A percentile compares a stretch with the other conserved stretches of the same genome.
Conservation (phyloP, 2,888 invertebrate species). For the Amitus sp. region DNA sequence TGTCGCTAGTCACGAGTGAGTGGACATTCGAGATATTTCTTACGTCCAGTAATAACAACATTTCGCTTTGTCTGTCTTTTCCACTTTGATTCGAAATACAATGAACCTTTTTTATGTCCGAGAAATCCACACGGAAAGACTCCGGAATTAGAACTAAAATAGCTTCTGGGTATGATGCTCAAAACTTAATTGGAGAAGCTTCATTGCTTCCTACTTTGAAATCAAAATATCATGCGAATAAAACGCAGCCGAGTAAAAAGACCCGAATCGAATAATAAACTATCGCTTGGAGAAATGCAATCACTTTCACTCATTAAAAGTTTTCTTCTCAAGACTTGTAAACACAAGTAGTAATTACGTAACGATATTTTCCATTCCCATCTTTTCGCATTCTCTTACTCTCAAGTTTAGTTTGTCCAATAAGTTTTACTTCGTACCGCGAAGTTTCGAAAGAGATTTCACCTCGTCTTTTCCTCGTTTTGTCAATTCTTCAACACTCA, state of each 20-base stretch:
- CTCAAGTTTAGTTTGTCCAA: slow-evolving; percentile 16
- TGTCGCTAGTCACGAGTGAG: slow-evolving; percentile 23
- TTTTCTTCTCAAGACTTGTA: slow-evolving; percentile 21
- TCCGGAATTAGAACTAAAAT: too few relatives aligned
- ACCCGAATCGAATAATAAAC: slow-evolving; percentile 4
- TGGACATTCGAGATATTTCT: slow-evolving; percentile 21
- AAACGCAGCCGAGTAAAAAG: not conserved
- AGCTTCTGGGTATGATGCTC: too few relatives aligned
- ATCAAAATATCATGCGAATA: too few relatives aligned
- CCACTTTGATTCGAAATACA: too few relatives aligned
- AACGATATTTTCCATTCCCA: slow-evolving; percentile 35
- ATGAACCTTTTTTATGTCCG: too few relatives aligned
- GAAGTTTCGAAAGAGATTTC: slow-evolving; percentile 33
- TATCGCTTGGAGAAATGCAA: not conserved
- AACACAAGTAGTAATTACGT: slow-evolving; percentile 32
- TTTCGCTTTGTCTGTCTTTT: too few relatives aligned
- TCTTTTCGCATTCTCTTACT: slow-evolving; percentile 24
- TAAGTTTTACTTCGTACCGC: slow-evolving; percentile 28
- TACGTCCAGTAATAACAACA: slow-evolving; percentile 3
- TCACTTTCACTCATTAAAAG: slow-evolving; percentile 21
- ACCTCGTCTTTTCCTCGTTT: slow-evolving; percentile 25
- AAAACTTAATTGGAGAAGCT: too few relatives aligned
- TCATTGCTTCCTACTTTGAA: too few relatives aligned
- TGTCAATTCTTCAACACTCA: slow-evolving; percentile 26
- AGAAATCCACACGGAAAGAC: too few relatives aligned